Evolutionary conservation across 2,113 vertebrate genomes (phyloP), one percentile per base, ranked within the genome.

Genomic region (Tyto alba): DNA sequence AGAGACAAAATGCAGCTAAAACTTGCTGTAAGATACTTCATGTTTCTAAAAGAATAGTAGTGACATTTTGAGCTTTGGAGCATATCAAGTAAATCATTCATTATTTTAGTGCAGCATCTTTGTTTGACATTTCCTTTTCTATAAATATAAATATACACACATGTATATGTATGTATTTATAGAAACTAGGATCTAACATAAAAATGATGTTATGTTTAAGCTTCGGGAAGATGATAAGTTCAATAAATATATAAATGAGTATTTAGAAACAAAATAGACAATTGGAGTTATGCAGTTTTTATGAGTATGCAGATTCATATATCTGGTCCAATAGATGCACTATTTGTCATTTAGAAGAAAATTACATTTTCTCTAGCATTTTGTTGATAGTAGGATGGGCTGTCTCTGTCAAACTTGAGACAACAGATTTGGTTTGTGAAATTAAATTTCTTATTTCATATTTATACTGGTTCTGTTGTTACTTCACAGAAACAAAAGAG

Each of bases 201-300:
- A 85, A 89, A 88, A 6, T 8, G 5, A 26, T n/a, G 45, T 16
- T 34, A 30, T 26, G 52, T 85, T 72, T 82, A 40, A 76, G 15
- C 8, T 75, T 89, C 53, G 85, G 34, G 34, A 79, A 83, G 26
- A 32, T 4, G 5, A 34, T 34, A 27, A 6, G 16, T 55, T 74
- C 41, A 73, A 18, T 80, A 73, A 62, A 41, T 30, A 13, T 7
- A 7, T 69, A 59, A 89, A 32, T 5, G 9, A 57, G 4, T 47
- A 38, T 66, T 63, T 77, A 56, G 43, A 43, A 93, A 41, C 23
- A 69, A 82, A 84, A 10, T 5, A 52, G 60, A 29, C 9, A 43
- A 8, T 4, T 63, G 29, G 20, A 63, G 32, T 55, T 53, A 7
- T 0, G 1, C 21, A 23, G 11, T 6, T 17, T 62, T 23, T 40